Conservation (phyloP, 2,113 vertebrate species). For the Corythoichthys intestinalis region DNA sequence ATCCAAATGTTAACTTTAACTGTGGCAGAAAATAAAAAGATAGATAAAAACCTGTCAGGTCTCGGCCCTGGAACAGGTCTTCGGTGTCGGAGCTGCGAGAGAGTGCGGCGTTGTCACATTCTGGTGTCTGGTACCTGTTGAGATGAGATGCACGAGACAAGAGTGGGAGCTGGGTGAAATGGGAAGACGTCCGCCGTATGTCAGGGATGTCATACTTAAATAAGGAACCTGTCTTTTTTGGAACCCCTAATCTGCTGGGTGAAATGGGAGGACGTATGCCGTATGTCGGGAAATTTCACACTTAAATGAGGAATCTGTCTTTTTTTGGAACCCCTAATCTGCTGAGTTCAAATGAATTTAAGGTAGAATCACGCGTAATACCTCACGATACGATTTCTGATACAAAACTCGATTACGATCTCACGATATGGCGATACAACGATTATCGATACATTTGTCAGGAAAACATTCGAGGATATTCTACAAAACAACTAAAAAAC, state of each 20-base stretch:
- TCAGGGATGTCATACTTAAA: not conserved
- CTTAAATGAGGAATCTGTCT: no score
- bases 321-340: no score
- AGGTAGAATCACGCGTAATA: no score
- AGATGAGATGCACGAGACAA: slow-evolving; percentile 13
- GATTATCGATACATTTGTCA: no score
- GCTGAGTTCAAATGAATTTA: no score
- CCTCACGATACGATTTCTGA: no score
- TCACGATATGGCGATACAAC: no score
- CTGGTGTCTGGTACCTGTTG: slow-evolving; percentile 88
- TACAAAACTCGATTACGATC: no score
- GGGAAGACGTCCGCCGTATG: not conserved
- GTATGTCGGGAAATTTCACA: no score
- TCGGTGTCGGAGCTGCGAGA: slow-evolving; percentile 79
- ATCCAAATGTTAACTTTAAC: not conserved
- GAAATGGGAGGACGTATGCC: no score
- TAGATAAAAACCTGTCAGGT: slow-evolving; percentile 83
- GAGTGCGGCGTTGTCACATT: slow-evolving; percentile 84
- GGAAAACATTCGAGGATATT: no score
- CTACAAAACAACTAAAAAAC: no score
- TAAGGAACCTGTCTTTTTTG: not conserved
- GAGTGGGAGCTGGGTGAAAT: not conserved
- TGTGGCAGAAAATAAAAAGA: not conserved
- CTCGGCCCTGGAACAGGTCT: slow-evolving; percentile 89
- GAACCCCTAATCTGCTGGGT: not conserved